Evolutionary conservation across 2,888 invertebrate species (phyloP).

Genomic region (Pyrgus malvae): DNA sequence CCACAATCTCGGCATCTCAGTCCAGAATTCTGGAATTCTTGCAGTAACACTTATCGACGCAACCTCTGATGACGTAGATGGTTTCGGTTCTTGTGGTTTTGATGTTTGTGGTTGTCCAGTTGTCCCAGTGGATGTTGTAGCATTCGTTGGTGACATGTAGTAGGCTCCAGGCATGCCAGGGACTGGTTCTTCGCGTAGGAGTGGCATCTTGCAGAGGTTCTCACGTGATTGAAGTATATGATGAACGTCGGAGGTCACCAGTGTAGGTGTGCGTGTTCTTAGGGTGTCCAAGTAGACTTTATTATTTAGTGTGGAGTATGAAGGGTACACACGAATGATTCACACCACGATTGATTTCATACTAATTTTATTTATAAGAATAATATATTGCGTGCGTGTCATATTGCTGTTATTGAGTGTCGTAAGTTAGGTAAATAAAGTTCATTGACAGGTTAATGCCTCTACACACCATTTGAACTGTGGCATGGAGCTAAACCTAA

Average conservation of each 20-base stretch:
- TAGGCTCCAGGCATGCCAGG: neutral
- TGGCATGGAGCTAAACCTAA: no score
- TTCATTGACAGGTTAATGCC: no score
- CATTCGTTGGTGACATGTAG: neutral
- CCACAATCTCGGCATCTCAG: conserved; percentile 17
- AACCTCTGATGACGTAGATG: conserved; percentile 6
- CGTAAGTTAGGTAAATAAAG: no score
- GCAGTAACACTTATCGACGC: neutral
- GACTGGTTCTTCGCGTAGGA: neutral
- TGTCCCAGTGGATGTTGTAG: neutral
- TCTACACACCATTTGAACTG: no score
- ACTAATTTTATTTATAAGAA: no score
- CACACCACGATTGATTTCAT: no score
- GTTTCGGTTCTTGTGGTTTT: neutral
- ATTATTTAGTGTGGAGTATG: no score
- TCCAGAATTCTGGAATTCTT: conserved; percentile 16
- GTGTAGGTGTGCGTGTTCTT: neutral
- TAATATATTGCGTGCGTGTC: no score
- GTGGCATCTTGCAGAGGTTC: neutral
- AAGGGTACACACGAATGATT: no score
- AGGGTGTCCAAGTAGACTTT: neutral
- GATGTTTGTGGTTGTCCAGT: neutral
- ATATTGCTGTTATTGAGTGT: no score
- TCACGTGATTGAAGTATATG: neutral
- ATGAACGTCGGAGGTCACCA: neutral